Evolutionary conservation across 2,113 vertebrate species (phyloP), one percentile per base, ranked within the genome.

Genomic region (Tylochromis polylepis): DNA sequence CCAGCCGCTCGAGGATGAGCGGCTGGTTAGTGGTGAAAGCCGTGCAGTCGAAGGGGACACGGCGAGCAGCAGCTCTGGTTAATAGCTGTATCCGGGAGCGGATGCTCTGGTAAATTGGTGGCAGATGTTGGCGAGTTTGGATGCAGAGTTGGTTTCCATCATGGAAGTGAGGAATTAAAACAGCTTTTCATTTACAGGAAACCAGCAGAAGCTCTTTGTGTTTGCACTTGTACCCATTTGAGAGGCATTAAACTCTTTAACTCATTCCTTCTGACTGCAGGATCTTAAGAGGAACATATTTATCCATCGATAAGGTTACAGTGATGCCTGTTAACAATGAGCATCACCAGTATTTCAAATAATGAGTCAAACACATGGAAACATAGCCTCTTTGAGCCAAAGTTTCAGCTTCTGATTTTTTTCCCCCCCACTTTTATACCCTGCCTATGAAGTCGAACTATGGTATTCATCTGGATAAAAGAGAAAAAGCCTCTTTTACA

Each of bases 61-160:
- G n/a, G 60, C 49, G 46, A 70, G 70, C 77, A 77, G 27, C 27
- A 77, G 46, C 72, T 53, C 67, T 27, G 82, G 86, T 49, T 83
- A 60, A 87, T 82, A 81, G 79, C 49, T 16, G 43, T 31, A 67
- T 87, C 78, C 60, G 22, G 86, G 60, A 59, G 79, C 34, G 87
- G 65, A 10, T 43, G 67, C 79, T 86, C 81, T 85, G 84, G 87
- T 79, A 85, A 92, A 93, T 89, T 82, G 79, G 80, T 86, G 85
- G 65, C 93, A 93, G 92, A 92, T 94, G 93, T 93, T 27, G 86
- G 85, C 2, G 22, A 85, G 53, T 81, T 82, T 86, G 72, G 59
- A 86, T 4, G 57, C 24, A 6, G 67, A 9, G 24, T 67, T 70
- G 53, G 38, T 75, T 57, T 41, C 22, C 22, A 41, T 43, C 67